Evolutionary conservation across 2,888 invertebrate species (phyloP), one percentile per base, ranked within the genome.

Genomic region (Bombyx huttoni): DNA sequence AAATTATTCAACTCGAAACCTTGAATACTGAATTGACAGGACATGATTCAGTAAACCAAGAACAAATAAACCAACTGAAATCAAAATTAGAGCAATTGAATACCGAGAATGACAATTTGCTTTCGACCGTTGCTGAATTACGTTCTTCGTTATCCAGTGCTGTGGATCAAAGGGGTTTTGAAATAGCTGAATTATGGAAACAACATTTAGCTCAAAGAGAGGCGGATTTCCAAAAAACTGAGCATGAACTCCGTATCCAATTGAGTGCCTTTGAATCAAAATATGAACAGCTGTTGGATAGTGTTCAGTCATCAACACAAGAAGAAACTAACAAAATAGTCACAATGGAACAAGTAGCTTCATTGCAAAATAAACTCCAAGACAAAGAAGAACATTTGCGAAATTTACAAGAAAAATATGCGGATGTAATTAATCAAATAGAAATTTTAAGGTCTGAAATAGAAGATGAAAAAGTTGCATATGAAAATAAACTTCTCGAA

Each of bases 161-260:
- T 53, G 89, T 92, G 34, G 92, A 93, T 65, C 91, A 93, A 70
- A 86, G 91, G 59, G 92, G 93, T 51, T 87, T 87, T 62, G 92
- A 93, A 79, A 90, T 93, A 54, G 92, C 93, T 9, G 91, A 91
- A 75, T 85, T 92, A 64, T 93, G 93, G 93, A 92, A 93, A 65
- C 86, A 91, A 58, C 93, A 93, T 73, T 70, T 93, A 53, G 84
- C 90, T n/a, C 87, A 89, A 60, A 89, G 91, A 47, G 92, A 93
- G 80, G 80, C 75, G 9, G 92, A 92, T 61, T 92, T 92, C 64
- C 81, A 86, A 55, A 80, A 84, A 58, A 67, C 73, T 7, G 91
- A 91, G 73, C 72, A 78, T 51, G 84, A 85, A 50, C 73, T 92
- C 9, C 76, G 86, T 61, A 73, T 73, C 48, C 90, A 92, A 73